phyloP scores from a whole-genome alignment of 2,113 vertebrate genomes.

The Psophia crepitans region DNA sequence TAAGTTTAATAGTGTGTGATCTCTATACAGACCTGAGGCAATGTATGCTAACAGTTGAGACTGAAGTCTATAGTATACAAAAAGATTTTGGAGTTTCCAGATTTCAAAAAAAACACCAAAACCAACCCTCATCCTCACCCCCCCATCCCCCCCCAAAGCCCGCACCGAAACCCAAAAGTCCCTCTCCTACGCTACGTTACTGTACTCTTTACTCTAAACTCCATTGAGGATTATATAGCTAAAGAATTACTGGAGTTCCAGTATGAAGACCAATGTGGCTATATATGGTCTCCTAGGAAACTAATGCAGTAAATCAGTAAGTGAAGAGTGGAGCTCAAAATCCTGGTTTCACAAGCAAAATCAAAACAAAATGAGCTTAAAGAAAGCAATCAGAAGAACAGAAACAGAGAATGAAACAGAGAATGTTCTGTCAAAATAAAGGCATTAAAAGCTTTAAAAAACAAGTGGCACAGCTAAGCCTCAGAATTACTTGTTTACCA shows the following conservation, averaged over 20 bases:
- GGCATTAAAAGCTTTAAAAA: not conserved
- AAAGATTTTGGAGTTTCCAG: not conserved
- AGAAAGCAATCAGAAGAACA: not conserved
- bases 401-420: not conserved
- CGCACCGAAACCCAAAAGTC: too few species aligned
- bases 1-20: not conserved
- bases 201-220: not conserved
- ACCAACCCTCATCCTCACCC: too few species aligned
- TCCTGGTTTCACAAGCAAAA: not conserved
- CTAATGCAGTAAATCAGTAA: not conserved
- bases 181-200: accelerated
- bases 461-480: not conserved
- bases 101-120: not conserved
- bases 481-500: not conserved
- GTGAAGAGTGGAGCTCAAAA: not conserved
- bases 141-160: too few species aligned
- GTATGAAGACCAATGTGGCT: not conserved
- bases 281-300: not conserved
- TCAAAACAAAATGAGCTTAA: not conserved
- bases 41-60: not conserved
- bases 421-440: not conserved
- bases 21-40: not conserved
- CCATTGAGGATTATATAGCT: not conserved
- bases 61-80: not conserved
- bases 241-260: not conserved